Evolutionary conservation across 2,888 invertebrate genomes (phyloP).

Genomic region (Stomorhina lunata): DNA sequence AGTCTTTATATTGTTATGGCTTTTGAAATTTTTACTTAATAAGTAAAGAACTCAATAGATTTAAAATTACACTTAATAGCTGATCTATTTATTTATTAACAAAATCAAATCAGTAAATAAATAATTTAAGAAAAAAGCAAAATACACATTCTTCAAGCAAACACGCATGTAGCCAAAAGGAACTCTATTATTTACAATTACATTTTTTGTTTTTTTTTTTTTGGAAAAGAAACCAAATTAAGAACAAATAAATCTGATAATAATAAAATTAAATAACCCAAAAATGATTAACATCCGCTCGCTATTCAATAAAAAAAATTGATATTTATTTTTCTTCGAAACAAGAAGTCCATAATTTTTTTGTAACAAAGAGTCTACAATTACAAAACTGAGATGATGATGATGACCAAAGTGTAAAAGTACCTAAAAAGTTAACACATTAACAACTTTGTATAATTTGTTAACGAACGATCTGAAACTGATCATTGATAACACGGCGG

Average conservation of each 20-base stretch:
- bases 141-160: not conserved
- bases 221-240: not conserved
- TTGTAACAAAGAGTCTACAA: constrained; percentile 20
- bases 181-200: constrained; percentile 37
- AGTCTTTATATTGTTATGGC: no score
- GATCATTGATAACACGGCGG: constrained; percentile 47
- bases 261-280: not conserved
- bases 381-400: constrained; percentile 13
- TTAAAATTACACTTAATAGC: not conserved
- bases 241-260: not conserved
- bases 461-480: not conserved
- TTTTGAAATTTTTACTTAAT: not conserved
- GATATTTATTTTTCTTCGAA: not conserved
- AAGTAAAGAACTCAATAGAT: not conserved
- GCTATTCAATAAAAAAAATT: not conserved
- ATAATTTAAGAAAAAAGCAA: not conserved
- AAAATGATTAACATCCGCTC: constrained; percentile 39
- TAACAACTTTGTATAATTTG: constrained; percentile 15
- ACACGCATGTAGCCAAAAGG: constrained; percentile 29
- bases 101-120: not conserved
- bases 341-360: constrained; percentile 22
- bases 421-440: constrained; percentile 28
- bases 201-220: no score
- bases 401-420: not conserved
- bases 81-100: constrained; percentile 5